Percentiles rank a stretch among this genome's conserved stretches.
These are phyloP conservation scores for Biston stratarius DNA, from an alignment of 2,888 invertebrate genomes.

Conservation along the genomic window DNA sequence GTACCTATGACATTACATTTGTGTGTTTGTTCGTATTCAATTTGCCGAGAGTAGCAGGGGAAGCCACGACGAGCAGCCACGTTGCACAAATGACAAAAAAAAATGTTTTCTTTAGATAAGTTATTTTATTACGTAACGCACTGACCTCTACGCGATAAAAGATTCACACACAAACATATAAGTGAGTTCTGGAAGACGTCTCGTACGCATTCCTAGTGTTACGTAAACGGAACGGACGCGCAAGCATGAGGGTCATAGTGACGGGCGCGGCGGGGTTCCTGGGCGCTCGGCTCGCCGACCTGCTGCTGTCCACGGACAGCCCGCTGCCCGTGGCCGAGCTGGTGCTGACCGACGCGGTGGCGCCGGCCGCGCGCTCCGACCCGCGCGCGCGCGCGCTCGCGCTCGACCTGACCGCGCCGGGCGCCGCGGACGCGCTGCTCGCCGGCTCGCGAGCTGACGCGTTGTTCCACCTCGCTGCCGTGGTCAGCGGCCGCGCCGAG, in stretches of 20 bases:
- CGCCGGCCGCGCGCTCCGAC: slow-evolving; percentile 45
- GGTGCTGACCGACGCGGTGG: slow-evolving; percentile 54
- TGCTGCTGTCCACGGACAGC: slow-evolving; percentile 51
- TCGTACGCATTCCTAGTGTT: too few relatives aligned
- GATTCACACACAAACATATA: too few relatives aligned
- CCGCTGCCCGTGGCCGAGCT: slow-evolving; percentile 54
- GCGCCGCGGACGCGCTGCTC: slow-evolving; percentile 45
- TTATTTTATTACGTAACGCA: too few relatives aligned
- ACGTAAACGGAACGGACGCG: too few relatives aligned
- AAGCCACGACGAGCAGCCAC: too few relatives aligned
- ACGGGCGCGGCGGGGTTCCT: slow-evolving; percentile 72
- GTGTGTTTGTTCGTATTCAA: too few relatives aligned
- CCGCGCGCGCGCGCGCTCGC: slow-evolving; percentile 33
- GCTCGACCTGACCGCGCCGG: slow-evolving; percentile 37
- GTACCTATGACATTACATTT: too few relatives aligned
- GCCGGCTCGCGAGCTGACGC: slow-evolving; percentile 51
- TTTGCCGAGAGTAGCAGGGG: too few relatives aligned
- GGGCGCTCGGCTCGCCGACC: slow-evolving; percentile 61
- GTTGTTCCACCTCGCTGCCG: slow-evolving; percentile 74
- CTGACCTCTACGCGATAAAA: too few relatives aligned
- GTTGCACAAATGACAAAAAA: too few relatives aligned
- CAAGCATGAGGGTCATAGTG: slow-evolving; percentile 65
- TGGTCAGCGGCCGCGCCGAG: slow-evolving; percentile 77
- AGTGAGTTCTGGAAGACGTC: too few relatives aligned
- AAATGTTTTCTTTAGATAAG: too few relatives aligned